Percentiles rank a stretch among this genome's conserved stretches.
Evolutionary conservation across 2,888 invertebrate genomes (phyloP).

Genomic region (Portevinia maculata): DNA sequence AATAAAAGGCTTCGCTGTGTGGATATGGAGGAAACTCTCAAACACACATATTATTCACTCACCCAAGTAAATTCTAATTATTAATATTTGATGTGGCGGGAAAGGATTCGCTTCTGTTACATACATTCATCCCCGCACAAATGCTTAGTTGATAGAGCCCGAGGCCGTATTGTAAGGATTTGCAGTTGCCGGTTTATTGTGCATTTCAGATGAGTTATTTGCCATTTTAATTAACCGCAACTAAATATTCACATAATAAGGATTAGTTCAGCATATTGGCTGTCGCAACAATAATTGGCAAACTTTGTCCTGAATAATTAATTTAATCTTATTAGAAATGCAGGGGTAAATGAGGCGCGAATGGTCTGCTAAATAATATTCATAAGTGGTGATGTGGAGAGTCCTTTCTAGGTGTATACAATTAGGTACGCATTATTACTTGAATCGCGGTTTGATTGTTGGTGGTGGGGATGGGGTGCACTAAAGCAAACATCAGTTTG

Average conservation of each 20-base stretch:
- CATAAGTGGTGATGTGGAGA: neutral
- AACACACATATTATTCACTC: constrained; percentile 2
- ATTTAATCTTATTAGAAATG: constrained; percentile 64
- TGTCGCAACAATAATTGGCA: constrained; percentile 55
- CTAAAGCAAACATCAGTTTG: no score
- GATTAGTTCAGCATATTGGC: constrained; percentile 63
- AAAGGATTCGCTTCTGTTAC: constrained; percentile 23
- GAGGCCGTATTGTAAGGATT: constrained; percentile 20
- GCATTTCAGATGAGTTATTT: constrained; percentile 61
- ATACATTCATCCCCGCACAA: constrained; percentile 1
- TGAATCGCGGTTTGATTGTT: no score
- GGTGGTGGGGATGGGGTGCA: no score
- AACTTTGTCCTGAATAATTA: constrained; percentile 68
- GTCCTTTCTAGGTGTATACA: no score
- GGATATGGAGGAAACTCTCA: neutral
- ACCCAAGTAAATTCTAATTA: constrained; percentile 47
- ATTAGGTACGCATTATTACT: no score
- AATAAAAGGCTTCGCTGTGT: neutral
- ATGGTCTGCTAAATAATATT: neutral
- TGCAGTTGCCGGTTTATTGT: constrained; percentile 51
- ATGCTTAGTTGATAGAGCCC: constrained; percentile 14
- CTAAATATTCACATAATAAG: constrained; percentile 72
- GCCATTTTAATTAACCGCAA: constrained; percentile 69
- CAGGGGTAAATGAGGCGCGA: neutral
- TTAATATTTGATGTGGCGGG: constrained; percentile 53